Evolutionary conservation across 2,113 vertebrate genomes (phyloP).

Genomic region (Periophthalmus modestus): DNA sequence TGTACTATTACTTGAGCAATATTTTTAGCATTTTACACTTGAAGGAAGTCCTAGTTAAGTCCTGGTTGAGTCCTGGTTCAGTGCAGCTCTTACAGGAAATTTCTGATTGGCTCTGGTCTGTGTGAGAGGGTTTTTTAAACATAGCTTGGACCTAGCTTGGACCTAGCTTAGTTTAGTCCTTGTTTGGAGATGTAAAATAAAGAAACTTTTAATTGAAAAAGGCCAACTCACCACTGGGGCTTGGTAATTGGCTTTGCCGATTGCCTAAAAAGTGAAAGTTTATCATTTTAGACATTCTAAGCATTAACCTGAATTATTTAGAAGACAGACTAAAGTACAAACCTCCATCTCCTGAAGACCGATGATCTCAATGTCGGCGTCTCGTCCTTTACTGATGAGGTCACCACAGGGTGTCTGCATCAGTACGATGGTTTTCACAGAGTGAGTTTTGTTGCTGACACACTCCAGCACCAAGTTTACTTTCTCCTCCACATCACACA

Average conservation of each 20-base stretch:
- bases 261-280: conserved; percentile 62
- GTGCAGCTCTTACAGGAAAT: too few species aligned
- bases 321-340: conserved; percentile 17
- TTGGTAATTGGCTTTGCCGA: conserved; percentile 78
- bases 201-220: too few species aligned
- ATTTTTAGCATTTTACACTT: too few species aligned
- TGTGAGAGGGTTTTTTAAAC: too few species aligned
- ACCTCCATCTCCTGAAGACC: conserved; percentile 86
- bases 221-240: conserved; percentile 78
- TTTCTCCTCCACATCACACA: conserved; percentile 87
- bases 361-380: conserved; percentile 82
- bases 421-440: conserved; percentile 82
- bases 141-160: too few species aligned
- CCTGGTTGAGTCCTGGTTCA: not conserved
- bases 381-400: conserved; percentile 77
- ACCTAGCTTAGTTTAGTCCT: too few species aligned
- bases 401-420: conserved; percentile 82
- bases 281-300: not conserved
- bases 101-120: too few species aligned
- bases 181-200: too few species aligned
- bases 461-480: conserved; percentile 79
- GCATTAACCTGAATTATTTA: not conserved
- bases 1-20: too few species aligned
- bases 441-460: conserved; percentile 73
- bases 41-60: too few species aligned